Percentiles rank a stretch among this genome's conserved stretches.
Evolutionary conservation across 2,888 invertebrate species (phyloP).

Genomic region (Dynastes grantii): DNA sequence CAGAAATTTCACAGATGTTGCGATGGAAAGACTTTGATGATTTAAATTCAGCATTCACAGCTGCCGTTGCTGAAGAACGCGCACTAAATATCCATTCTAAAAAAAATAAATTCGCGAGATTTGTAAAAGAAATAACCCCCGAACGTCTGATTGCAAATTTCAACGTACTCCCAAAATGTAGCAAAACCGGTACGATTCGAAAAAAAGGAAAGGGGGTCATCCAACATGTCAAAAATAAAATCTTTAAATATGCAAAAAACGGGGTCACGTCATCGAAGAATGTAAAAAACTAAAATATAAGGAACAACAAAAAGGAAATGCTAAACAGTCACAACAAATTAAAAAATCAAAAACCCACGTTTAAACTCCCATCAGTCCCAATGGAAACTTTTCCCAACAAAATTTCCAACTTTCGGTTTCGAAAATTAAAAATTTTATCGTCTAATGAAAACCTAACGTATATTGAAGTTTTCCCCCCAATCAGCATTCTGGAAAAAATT

Average conservation of each 20-base stretch:
- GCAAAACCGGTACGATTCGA: background rate
- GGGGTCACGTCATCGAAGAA: background rate
- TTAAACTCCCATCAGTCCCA: slow-evolving; percentile 23
- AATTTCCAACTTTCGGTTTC: slow-evolving; percentile 18
- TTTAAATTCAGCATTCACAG: slow-evolving; percentile 10
- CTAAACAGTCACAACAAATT: too few relatives aligned
- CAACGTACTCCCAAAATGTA: background rate
- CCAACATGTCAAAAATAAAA: background rate
- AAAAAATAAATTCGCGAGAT: slow-evolving; percentile 1
- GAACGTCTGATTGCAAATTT: background rate
- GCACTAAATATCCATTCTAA: background rate
- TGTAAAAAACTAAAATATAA: slow-evolving; percentile 17
- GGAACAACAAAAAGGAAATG: background rate
- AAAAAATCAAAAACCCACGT: background rate
- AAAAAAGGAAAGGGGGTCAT: background rate
- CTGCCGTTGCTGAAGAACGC: slow-evolving; percentile 17
- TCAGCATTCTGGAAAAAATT: background rate
- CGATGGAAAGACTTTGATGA: slow-evolving; percentile 12
- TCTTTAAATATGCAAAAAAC: slow-evolving; percentile 22
- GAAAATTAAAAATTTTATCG: slow-evolving; percentile 21
- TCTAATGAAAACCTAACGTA: slow-evolving; percentile 12
- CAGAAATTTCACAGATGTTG: slow-evolving; percentile 17
- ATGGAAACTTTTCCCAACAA: background rate
- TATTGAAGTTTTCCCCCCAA: background rate
- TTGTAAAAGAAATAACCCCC: slow-evolving; percentile 19